These are phyloP conservation scores for Agrotis ipsilon DNA, from an alignment of 2,888 invertebrate genomes.

Conservation along the genomic window DNA sequence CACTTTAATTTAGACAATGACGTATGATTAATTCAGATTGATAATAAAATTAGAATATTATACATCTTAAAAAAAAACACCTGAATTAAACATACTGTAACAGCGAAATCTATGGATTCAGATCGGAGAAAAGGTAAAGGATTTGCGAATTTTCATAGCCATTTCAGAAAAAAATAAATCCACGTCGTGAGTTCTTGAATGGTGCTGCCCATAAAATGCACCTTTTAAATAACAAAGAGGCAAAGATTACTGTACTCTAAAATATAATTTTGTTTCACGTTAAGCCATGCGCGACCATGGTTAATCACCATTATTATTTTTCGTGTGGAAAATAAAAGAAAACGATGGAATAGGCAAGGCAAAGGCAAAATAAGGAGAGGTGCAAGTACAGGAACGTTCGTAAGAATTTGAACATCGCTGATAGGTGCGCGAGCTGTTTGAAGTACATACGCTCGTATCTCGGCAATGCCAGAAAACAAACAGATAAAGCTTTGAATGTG, in stretches of 20 bases:
- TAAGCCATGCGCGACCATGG: conserved; percentile 87
- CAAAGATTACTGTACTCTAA: conserved; percentile 71
- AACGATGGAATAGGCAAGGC: conserved; percentile 84
- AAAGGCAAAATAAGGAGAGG: conserved; percentile 87
- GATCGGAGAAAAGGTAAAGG: conserved; percentile 50
- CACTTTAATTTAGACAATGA: conserved; percentile 18
- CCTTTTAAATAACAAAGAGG: conserved; percentile 74
- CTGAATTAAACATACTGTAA: conserved; percentile 50
- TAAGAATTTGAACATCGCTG: conserved; percentile 71
- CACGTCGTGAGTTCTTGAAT: conserved; percentile 88
- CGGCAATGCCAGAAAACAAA: conserved; percentile 91
- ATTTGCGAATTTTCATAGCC: conserved; percentile 79
- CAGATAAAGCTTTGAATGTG: conserved; percentile 88
- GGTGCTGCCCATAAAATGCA: conserved; percentile 89
- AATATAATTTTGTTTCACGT: conserved; percentile 74
- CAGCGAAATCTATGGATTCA: conserved; percentile 20
- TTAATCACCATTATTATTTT: conserved; percentile 82
- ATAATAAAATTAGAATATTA: not conserved
- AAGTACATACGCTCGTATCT: conserved; percentile 80
- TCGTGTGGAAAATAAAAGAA: conserved; percentile 70
- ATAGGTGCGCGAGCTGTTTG: conserved; percentile 74
- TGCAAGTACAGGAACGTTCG: conserved; percentile 81
- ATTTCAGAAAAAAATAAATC: conserved; percentile 64
- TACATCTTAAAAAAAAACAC: not conserved
- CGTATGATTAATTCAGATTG: conserved; percentile 51